Conservation (phyloP, 2,797 vertebrate species). For the Monodelphis domestica region DNA sequence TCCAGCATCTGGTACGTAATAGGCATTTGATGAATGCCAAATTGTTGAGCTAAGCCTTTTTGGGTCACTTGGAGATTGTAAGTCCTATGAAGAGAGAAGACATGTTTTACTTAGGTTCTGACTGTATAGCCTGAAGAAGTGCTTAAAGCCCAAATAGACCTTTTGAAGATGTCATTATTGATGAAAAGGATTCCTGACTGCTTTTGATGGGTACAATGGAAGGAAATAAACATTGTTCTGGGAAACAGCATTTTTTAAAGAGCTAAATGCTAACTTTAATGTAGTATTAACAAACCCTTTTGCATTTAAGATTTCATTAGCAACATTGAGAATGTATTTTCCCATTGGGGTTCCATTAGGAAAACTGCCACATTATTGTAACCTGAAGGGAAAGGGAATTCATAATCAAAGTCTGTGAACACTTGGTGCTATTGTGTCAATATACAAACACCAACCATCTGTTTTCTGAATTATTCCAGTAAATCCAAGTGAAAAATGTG, state of each 20-base stretch:
- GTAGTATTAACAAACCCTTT: neutral
- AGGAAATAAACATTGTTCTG: neutral
- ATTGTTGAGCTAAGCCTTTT: neutral
- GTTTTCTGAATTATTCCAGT: conserved; percentile 75
- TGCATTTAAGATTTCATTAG: conserved; percentile 39
- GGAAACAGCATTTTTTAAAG: neutral
- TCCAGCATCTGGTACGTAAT: neutral
- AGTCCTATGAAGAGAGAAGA: neutral
- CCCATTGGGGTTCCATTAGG: conserved; percentile 61
- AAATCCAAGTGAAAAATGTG: conserved; percentile 48
- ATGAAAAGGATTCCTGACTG: neutral
- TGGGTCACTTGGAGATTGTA: neutral
- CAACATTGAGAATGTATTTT: conserved; percentile 51
- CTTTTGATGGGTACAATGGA: neutral
- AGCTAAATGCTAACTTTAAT: neutral
- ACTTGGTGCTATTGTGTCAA: conserved; percentile 80
- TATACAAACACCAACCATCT: conserved; percentile 81
- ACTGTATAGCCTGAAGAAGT: neutral
- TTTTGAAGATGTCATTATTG: neutral
- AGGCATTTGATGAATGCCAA: neutral
- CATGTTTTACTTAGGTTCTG: neutral
- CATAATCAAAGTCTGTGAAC: conserved; percentile 77
- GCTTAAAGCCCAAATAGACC: neutral
- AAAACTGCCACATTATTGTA: conserved; percentile 47
- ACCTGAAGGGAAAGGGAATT: conserved; percentile 71